Conservation (phyloP, 1,140 invertebrate species). For the Oedothorax gibbosus region DNA sequence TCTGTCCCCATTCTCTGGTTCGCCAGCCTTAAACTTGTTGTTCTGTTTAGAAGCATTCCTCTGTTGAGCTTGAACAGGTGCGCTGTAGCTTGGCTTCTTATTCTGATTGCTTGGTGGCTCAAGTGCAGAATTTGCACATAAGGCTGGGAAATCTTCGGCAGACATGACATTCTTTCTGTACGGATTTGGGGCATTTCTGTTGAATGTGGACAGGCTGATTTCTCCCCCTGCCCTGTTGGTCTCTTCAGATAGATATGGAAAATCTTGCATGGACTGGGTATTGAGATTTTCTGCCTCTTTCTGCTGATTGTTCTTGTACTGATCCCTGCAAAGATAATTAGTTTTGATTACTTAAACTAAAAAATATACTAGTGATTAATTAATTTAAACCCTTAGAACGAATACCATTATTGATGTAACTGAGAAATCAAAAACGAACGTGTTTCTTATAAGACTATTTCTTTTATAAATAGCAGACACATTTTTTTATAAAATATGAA, state of each 20-base stretch:
- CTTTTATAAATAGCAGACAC: neutral
- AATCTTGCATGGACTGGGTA: constrained; percentile 42
- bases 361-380: neutral
- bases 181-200: constrained; percentile 2
- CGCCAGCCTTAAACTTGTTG: neutral
- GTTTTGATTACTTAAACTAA: neutral
- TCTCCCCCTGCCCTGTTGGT: neutral
- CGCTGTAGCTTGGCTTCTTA: neutral
- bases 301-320: neutral
- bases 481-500: neutral
- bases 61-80: neutral
- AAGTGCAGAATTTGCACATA: neutral
- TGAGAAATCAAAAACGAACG: no score
- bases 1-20: neutral
- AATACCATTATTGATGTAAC: no score
- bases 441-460: neutral
- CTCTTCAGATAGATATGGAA: constrained; percentile 58
- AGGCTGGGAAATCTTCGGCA: constrained; percentile 52
- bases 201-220: neutral
- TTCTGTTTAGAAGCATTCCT: constrained; percentile 17
- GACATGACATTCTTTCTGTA: constrained; percentile 16
- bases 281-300: constrained; percentile 31
- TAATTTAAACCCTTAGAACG: no score
- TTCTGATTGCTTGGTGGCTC: neutral
- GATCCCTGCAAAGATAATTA: neutral